phyloP scores from a whole-genome alignment of 2,113 vertebrate species.

The Brachirus orientalis region DNA sequence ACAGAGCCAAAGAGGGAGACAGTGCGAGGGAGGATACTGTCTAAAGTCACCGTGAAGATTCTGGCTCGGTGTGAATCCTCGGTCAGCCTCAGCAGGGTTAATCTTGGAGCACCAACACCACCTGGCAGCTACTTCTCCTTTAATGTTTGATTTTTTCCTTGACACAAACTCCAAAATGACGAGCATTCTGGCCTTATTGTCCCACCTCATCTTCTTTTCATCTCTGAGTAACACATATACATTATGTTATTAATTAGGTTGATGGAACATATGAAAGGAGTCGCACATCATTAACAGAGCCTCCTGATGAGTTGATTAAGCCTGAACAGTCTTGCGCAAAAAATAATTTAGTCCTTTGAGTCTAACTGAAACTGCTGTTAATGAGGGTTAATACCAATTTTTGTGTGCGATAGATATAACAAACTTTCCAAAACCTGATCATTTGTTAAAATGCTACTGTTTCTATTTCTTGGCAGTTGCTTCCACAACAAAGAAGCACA shows the following conservation, averaged over 20 bases:
- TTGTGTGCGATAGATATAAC: background rate
- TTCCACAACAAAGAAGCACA: constrained; percentile 2
- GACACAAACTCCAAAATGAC: background rate
- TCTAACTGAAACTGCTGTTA: constrained; percentile 45
- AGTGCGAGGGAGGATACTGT: constrained; percentile 28
- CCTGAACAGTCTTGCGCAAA: constrained; percentile 61
- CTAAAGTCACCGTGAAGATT: constrained; percentile 72
- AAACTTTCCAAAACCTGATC: constrained; percentile 7
- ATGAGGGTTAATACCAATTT: constrained; percentile 61
- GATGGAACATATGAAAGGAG: constrained; percentile 62
- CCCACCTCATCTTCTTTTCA: constrained; percentile 33
- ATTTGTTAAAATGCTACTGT: constrained; percentile 32
- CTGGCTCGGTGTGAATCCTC: constrained; percentile 51
- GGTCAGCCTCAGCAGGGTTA: constrained; percentile 43
- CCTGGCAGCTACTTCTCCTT: constrained; percentile 48
- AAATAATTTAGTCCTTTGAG: constrained; percentile 61
- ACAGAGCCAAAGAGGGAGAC: constrained; percentile 39
- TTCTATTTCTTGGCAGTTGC: constrained; percentile 18
- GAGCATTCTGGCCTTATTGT: background rate
- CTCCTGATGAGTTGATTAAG: constrained; percentile 73
- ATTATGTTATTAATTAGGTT: constrained; percentile 61
- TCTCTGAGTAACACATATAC: constrained; percentile 33
- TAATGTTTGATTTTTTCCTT: constrained; percentile 4
- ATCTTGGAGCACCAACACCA: constrained; percentile 49
- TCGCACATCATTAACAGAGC: constrained; percentile 59